Evolutionary conservation across 2,888 invertebrate genomes (phyloP).

Genomic region (Polydrusus pterygomalis): DNA sequence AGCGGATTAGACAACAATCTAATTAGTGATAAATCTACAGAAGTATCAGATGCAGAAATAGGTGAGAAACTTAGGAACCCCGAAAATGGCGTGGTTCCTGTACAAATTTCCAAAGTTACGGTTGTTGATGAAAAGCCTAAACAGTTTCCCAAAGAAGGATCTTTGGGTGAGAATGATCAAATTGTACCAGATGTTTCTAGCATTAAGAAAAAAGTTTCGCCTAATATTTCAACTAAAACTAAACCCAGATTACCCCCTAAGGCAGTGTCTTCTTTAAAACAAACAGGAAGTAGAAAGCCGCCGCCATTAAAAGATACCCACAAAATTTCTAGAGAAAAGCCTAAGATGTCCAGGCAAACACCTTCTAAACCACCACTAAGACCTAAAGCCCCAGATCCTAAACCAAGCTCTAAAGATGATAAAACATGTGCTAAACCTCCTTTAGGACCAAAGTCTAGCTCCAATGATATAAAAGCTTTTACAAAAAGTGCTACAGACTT

Average conservation of each 20-base stretch:
- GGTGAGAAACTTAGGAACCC: slow-evolving; percentile 47
- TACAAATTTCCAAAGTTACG: slow-evolving; percentile 11
- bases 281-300: slow-evolving; percentile 34
- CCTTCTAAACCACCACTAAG: slow-evolving; percentile 60
- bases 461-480: slow-evolving; percentile 40
- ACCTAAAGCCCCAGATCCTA: slow-evolving; percentile 55
- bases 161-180: slow-evolving; percentile 70
- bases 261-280: slow-evolving; percentile 49
- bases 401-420: slow-evolving; percentile 44
- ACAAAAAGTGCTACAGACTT: slow-evolving; percentile 15
- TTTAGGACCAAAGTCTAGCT: slow-evolving; percentile 32
- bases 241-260: slow-evolving; percentile 58
- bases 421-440: slow-evolving; percentile 45
- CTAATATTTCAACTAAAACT: slow-evolving; percentile 34
- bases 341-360: slow-evolving; percentile 39
- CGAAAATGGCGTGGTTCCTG: slow-evolving; percentile 44
- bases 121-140: slow-evolving; percentile 13
- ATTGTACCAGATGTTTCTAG: slow-evolving; percentile 70
- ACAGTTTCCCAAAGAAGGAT: slow-evolving; percentile 51
- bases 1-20: slow-evolving; percentile 60
- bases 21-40: slow-evolving; percentile 60
- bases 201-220: slow-evolving; percentile 55
- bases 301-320: slow-evolving; percentile 43
- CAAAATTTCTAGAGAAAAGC: slow-evolving; percentile 53
- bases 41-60: slow-evolving; percentile 59